Evolutionary conservation across 2,113 vertebrate species (phyloP), one percentile per base, ranked within the genome.

Genomic region (Neogobius melanostomus): DNA sequence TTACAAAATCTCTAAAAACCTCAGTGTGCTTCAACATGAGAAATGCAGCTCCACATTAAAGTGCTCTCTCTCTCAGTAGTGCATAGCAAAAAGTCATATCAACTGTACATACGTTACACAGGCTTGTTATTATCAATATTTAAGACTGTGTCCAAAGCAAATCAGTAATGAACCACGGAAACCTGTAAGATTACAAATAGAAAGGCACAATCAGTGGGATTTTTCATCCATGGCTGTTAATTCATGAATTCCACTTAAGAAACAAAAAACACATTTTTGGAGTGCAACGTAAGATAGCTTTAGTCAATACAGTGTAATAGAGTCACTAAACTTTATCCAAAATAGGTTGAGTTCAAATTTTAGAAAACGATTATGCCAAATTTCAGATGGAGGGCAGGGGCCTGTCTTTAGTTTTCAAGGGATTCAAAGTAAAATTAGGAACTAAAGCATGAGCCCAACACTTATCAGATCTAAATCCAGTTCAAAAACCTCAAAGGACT

Each of bases 51-150:
- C 45, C 64, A 21, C 52, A 62, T 82, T 91, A 92, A 92, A 92
- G 91, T 93, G 92, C 90, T 11, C 77, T 83, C 76, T 83, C 82
- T 77, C 74, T 91, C 89, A 93, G 92, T 93, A 93, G 83, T 87
- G 86, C 88, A 91, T 85, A 82, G 82, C 70, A 74, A 70, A 81
- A n/a, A 52, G 50, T n/a, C 50, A 21, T 42, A 62, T 68, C 48
- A n/a, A 54, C 73, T 50, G 46, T 47, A 72, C 46, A 68, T 21
- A 70, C 52, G 44, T 65, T 6, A 52, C 4, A 76, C 17, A 61
- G 57, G 51, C 50, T 42, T 11, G 42, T 16, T 65, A 47, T 17
- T 49, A 62, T 73, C 79, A 60, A 57, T 21, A 49, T 51, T 66
- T 56, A 21, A 74, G 42, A 47, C 62, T 1, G 15, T 17, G 61